phyloP scores from a whole-genome alignment of 2,797 vertebrate species.

The Pitangus sulphuratus region DNA sequence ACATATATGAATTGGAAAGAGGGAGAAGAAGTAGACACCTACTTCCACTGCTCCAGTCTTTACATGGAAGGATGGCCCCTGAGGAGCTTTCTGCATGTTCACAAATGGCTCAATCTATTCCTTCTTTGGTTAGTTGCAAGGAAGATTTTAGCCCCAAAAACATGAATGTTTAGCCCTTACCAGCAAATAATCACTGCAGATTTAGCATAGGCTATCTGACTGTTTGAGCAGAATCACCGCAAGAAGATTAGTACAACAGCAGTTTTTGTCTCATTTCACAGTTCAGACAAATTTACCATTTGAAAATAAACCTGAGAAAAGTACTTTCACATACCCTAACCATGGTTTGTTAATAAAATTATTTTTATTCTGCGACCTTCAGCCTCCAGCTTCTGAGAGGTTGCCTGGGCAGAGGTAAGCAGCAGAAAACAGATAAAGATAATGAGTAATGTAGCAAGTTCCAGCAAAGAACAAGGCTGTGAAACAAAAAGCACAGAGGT shows the following conservation, averaged over 20 bases:
- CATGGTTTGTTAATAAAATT: not conserved
- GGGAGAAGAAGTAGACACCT: not conserved
- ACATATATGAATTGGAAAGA: not conserved
- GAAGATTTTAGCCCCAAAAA: not conserved
- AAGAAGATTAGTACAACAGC: not conserved
- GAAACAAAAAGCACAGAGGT: not conserved
- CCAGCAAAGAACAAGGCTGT: not conserved
- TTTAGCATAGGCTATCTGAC: not conserved
- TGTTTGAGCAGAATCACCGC: not conserved
- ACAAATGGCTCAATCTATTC: not conserved
- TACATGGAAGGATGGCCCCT: not conserved
- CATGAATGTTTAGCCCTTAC: not conserved
- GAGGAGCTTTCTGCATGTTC: not conserved
- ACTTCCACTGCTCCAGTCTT: not conserved
- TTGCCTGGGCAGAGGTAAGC: not conserved
- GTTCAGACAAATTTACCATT: not conserved
- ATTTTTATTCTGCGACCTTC: not conserved
- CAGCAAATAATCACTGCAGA: not conserved
- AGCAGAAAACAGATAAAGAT: conserved; percentile 5
- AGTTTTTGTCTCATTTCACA: not conserved
- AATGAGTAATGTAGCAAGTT: not conserved
- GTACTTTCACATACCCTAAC: not conserved
- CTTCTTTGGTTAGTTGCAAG: not conserved
- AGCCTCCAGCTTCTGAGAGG: not conserved
- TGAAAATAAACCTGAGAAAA: not conserved